Evolutionary conservation across 2,888 invertebrate genomes (phyloP).

Genomic region (Tetramorium bicarinatum): DNA sequence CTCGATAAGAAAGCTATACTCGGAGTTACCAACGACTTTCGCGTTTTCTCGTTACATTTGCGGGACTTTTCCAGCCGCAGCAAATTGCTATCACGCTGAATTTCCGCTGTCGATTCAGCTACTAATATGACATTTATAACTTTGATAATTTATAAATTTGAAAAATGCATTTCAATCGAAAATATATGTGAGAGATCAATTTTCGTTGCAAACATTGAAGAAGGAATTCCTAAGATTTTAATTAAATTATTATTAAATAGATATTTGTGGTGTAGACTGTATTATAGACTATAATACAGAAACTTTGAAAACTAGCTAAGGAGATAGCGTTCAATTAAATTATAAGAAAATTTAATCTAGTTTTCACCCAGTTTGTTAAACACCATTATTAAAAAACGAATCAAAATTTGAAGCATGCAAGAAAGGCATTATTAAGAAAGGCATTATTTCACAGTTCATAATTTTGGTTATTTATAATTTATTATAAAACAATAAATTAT

Average conservation of each 20-base stretch:
- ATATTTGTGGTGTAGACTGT: neutral
- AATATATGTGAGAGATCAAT: neutral
- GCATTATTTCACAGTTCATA: neutral
- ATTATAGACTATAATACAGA: neutral
- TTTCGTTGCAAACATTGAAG: neutral
- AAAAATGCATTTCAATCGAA: neutral
- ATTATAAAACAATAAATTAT: slow-evolving; percentile 30
- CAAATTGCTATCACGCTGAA: slow-evolving; percentile 1
- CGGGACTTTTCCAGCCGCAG: neutral
- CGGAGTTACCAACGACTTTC: slow-evolving; percentile 26
- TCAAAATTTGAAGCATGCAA: neutral
- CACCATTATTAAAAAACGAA: neutral
- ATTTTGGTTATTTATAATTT: slow-evolving; percentile 9
- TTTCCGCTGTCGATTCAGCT: slow-evolving; percentile 6
- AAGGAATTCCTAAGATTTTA: neutral
- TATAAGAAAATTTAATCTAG: neutral
- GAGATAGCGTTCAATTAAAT: slow-evolving; percentile 4
- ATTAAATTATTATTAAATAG: neutral
- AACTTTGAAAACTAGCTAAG: neutral
- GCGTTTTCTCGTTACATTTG: slow-evolving; percentile 35
- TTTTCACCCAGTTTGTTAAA: neutral
- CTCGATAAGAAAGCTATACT: slow-evolving; percentile 22
- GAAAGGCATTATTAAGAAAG: neutral
- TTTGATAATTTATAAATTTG: no score
- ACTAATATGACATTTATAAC: neutral